These are phyloP conservation scores for Monochamus saltuarius DNA, from an alignment of 1,140 invertebrate species.

Conservation along the genomic window DNA sequence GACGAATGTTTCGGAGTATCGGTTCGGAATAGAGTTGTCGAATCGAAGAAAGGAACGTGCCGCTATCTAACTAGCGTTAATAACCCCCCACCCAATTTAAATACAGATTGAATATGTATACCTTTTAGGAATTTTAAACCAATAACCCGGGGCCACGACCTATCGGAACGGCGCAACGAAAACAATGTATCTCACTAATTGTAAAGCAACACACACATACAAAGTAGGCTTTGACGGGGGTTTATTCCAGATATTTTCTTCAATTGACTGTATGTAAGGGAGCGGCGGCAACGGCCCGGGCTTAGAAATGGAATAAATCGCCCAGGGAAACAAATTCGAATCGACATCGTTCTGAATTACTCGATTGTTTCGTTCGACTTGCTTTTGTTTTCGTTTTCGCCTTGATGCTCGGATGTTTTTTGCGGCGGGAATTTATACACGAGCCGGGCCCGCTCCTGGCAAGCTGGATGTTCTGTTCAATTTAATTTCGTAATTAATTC, in stretches of 20 bases:
- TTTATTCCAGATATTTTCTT: slow-evolving; percentile 27
- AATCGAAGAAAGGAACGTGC: too few relatives aligned
- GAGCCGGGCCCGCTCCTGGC: too few relatives aligned
- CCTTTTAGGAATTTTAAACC: slow-evolving; percentile 19
- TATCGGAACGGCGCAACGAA: slow-evolving; percentile 18
- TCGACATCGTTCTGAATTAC: slow-evolving; percentile 34
- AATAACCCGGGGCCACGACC: slow-evolving; percentile 18
- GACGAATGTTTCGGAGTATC: too few relatives aligned
- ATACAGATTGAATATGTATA: background rate
- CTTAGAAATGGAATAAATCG: slow-evolving; percentile 33
- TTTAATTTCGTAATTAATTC: too few relatives aligned
- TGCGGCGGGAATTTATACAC: slow-evolving; percentile 9
- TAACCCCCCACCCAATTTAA: too few relatives aligned
- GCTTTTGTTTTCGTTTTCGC: slow-evolving; percentile 28
- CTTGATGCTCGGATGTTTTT: slow-evolving; percentile 19
- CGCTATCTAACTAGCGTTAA: too few relatives aligned
- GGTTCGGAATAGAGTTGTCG: too few relatives aligned
- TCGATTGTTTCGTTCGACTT: slow-evolving; percentile 33
- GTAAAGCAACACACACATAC: slow-evolving; percentile 21
- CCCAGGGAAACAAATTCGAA: slow-evolving; percentile 34
- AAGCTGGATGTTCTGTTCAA: too few relatives aligned
- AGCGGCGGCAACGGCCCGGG: slow-evolving; percentile 3
- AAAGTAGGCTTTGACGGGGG: slow-evolving; percentile 26
- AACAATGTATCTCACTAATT: slow-evolving; percentile 19
- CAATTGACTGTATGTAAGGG: slow-evolving; percentile 25